Conservation (phyloP, 1,140 invertebrate species). For the Drosophila subpulchrella region DNA sequence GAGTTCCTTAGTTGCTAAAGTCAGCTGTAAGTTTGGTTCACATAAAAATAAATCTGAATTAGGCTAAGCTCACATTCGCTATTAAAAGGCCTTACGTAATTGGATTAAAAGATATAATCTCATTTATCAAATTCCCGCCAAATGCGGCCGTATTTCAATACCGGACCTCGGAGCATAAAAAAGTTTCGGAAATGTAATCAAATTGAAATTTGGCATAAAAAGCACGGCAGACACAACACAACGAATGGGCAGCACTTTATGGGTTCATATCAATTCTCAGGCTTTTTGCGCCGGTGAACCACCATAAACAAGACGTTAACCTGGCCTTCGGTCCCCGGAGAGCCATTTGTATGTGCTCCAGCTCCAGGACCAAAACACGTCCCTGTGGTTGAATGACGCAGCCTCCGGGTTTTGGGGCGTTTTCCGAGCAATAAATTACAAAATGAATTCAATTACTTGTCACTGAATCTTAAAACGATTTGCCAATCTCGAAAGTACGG, state of each 20-base stretch:
- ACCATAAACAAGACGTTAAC: slow-evolving; percentile 64
- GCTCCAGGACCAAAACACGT: slow-evolving; percentile 21
- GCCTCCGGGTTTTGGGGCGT: slow-evolving; percentile 46
- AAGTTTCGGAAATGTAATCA: slow-evolving; percentile 65
- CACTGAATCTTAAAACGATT: slow-evolving; percentile 76
- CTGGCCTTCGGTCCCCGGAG: slow-evolving; percentile 61
- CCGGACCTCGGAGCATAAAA: slow-evolving; percentile 18
- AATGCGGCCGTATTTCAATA: slow-evolving; percentile 41
- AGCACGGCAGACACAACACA: slow-evolving; percentile 29
- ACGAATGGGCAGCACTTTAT: slow-evolving; percentile 66
- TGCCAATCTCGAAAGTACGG: slow-evolving; percentile 33
- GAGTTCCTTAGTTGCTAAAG: neutral
- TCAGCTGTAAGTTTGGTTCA: neutral
- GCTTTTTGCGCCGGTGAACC: slow-evolving; percentile 61
- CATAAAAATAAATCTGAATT: neutral
- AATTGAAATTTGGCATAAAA: slow-evolving; percentile 80
- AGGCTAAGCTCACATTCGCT: neutral
- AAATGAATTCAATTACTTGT: slow-evolving; percentile 82
- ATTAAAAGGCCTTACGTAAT: slow-evolving; percentile 10
- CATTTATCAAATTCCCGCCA: slow-evolving; percentile 39
- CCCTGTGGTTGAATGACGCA: slow-evolving; percentile 35
- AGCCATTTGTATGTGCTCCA: slow-evolving; percentile 71
- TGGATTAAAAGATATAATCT: slow-evolving; percentile 43
- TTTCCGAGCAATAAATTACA: slow-evolving; percentile 77
- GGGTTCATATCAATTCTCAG: slow-evolving; percentile 76